Conservation (phyloP, 2,797 vertebrate genomes). For the Labeo calbasu region DNA sequence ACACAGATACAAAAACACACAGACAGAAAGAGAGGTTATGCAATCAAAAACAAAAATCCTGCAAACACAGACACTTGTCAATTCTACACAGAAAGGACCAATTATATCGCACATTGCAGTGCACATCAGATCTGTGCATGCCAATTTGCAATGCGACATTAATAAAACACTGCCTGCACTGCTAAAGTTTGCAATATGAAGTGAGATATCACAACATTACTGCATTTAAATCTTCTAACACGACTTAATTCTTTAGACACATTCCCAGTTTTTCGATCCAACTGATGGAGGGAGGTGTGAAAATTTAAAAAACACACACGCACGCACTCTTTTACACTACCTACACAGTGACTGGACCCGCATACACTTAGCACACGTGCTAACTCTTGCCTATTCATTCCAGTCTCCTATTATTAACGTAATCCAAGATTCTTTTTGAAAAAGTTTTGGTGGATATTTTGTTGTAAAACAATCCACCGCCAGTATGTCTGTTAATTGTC, state of each 20-base stretch:
- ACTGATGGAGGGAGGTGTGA: slow-evolving; percentile 23
- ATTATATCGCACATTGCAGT: slow-evolving; percentile 9
- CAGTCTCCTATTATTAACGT: slow-evolving; percentile 2
- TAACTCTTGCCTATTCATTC: slow-evolving; percentile 23
- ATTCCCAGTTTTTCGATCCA: slow-evolving; percentile 32
- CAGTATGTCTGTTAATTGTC: slow-evolving; percentile 32
- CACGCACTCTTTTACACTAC: slow-evolving; percentile 52
- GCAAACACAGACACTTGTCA: slow-evolving; percentile 2
- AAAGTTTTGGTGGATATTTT: slow-evolving; percentile 33
- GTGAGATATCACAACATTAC: slow-evolving; percentile 5
- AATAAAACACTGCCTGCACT: slow-evolving; percentile 45
- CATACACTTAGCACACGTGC: slow-evolving; percentile 14
- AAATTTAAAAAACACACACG: slow-evolving; percentile 39
- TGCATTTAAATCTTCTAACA: slow-evolving; percentile 24
- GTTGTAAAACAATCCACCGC: slow-evolving; percentile 16
- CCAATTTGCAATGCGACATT: slow-evolving; percentile 7
- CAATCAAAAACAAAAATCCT: background rate
- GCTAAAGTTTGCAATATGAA: slow-evolving; percentile 21
- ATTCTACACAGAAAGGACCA: slow-evolving; percentile 37
- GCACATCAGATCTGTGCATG: slow-evolving; percentile 5
- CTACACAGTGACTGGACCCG: slow-evolving; percentile 23
- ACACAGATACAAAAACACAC: slow-evolving; percentile 60
- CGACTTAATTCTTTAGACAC: slow-evolving; percentile 21
- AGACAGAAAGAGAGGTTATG: slow-evolving; percentile 50
- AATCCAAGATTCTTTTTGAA: slow-evolving; percentile 9